Conservation (phyloP, 2,797 vertebrate species). For the Fistularia tabacaria region DNA sequence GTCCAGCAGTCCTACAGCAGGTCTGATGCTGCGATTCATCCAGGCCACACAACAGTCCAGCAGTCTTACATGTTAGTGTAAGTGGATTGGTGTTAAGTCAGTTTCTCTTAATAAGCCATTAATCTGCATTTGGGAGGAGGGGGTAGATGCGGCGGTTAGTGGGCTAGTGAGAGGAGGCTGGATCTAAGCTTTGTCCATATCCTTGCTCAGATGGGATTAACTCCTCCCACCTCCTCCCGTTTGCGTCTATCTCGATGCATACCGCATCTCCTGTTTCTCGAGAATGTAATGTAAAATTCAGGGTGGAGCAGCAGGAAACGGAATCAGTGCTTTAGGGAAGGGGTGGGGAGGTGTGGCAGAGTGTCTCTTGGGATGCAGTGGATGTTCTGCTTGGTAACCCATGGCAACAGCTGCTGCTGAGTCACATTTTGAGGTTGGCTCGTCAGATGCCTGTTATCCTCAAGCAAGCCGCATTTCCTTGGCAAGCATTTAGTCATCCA, state of each 20-base stretch:
- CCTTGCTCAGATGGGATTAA: constrained; percentile 48
- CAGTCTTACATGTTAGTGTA: constrained; percentile 44
- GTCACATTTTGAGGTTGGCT: constrained; percentile 53
- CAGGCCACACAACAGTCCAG: background rate
- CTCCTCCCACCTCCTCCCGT: constrained; percentile 14
- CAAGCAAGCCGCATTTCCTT: constrained; percentile 12
- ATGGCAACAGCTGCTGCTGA: constrained; percentile 71
- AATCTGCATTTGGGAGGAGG: constrained; percentile 53
- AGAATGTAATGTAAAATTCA: constrained; percentile 45
- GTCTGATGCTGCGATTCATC: no score
- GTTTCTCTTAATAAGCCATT: constrained; percentile 72
- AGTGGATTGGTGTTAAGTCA: constrained; percentile 75
- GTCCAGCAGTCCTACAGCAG: no score
- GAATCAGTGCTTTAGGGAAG: constrained; percentile 6
- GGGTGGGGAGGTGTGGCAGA: constrained; percentile 22
- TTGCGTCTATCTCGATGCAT: constrained; percentile 2
- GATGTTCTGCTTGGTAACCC: constrained; percentile 55
- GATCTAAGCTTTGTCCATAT: constrained; percentile 4
- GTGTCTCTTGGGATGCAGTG: constrained; percentile 12
- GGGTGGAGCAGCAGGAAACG: constrained; percentile 41
- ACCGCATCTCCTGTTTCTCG: constrained; percentile 14
- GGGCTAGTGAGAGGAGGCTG: constrained; percentile 13
- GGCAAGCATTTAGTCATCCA: background rate
- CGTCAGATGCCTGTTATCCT: constrained; percentile 17
- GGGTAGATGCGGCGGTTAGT: constrained; percentile 23